phyloP scores from a whole-genome alignment of 2,888 invertebrate species.

The Drosophila buzzatii region DNA sequence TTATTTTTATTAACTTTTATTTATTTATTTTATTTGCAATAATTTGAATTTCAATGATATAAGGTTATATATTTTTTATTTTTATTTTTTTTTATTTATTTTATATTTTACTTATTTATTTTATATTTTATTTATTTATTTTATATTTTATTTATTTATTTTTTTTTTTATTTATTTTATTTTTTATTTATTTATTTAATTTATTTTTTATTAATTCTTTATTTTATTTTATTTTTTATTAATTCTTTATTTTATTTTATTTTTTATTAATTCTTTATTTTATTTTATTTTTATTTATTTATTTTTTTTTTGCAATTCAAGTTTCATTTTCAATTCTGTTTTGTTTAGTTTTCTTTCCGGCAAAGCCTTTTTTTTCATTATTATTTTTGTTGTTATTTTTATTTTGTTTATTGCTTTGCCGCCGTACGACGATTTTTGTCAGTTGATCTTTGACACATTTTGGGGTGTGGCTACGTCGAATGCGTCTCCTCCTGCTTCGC shows the following conservation, averaged over 20 bases:
- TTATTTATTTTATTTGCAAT: neutral
- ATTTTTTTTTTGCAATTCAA: constrained; percentile 44
- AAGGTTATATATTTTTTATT: neutral
- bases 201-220: too few species aligned
- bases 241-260: too few species aligned
- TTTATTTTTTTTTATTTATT: neutral
- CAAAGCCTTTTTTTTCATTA: constrained; percentile 17
- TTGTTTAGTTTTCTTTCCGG: constrained; percentile 42
- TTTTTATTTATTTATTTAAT: too few species aligned
- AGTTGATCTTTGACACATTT: constrained; percentile 83
- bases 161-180: neutral
- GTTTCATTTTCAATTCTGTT: constrained; percentile 74
- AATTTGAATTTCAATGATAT: neutral
- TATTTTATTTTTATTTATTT: neutral
- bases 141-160: neutral
- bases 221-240: too few species aligned
- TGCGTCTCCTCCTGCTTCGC: constrained; percentile 29
- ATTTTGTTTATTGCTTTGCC: constrained; percentile 62
- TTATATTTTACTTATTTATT: too few species aligned
- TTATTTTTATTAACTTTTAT: too few species aligned
- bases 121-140: too few species aligned
- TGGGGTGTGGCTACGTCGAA: constrained; percentile 65
- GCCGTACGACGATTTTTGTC: constrained; percentile 75
- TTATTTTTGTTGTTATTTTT: constrained; percentile 18
- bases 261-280: neutral